Percentiles rank a stretch among this genome's conserved stretches.
Evolutionary conservation across 2,797 vertebrate genomes (phyloP).

Genomic region (Tachyglossus aculeatus): DNA sequence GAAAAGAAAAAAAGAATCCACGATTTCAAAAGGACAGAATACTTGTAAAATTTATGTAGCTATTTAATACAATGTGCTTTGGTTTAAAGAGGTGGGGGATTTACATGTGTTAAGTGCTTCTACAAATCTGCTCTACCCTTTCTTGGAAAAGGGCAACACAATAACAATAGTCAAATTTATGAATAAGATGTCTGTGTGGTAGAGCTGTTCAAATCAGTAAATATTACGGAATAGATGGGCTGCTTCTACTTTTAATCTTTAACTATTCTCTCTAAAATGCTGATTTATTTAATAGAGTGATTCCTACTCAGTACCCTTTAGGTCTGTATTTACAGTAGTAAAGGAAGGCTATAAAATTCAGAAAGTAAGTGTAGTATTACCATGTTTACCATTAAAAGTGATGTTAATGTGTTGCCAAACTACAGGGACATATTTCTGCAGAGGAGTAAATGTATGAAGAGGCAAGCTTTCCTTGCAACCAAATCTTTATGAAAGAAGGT

Average conservation of each 20-base stretch:
- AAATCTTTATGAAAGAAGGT: too few species aligned
- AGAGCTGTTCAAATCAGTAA: constrained; percentile 59
- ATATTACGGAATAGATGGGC: constrained; percentile 39
- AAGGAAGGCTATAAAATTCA: constrained; percentile 28
- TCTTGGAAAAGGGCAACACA: constrained; percentile 76
- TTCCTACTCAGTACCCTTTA: neutral
- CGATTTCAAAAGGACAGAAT: constrained; percentile 65
- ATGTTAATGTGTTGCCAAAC: fast-evolving
- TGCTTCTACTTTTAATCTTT: constrained; percentile 43
- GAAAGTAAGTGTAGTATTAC: neutral
- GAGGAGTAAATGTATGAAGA: neutral
- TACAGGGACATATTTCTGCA: neutral
- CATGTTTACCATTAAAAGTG: fast-evolving
- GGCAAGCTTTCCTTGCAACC: too few species aligned
- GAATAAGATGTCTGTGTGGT: constrained; percentile 60
- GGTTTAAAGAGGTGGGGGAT: constrained; percentile 69
- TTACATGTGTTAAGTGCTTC: constrained; percentile 72
- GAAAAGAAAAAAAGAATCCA: constrained; percentile 22
- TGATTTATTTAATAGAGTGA: neutral
- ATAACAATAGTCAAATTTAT: constrained; percentile 76
- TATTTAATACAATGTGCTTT: constrained; percentile 61
- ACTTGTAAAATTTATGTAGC: constrained; percentile 69
- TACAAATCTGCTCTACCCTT: constrained; percentile 79
- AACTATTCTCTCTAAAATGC: constrained; percentile 13
- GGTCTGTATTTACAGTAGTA: constrained; percentile 11